Evolutionary conservation across 1,140 invertebrate species (phyloP), one percentile per base, ranked within the genome.

Genomic region (Daktulosphaira vitifoliae): DNA sequence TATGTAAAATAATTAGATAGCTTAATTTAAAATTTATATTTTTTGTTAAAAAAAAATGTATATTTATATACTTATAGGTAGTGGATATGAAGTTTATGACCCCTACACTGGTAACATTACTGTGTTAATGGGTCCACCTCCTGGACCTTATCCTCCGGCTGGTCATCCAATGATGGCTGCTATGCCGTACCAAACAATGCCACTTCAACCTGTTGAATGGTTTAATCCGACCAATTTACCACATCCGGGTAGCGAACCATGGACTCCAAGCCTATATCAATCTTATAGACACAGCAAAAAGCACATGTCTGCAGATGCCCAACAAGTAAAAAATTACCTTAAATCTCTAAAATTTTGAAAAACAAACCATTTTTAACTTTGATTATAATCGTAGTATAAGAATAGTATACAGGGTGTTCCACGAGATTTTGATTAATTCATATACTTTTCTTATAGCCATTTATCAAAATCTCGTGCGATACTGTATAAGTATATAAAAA

Each of bases 161-260:
- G 65, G 48, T 13, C 48, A 68, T 33, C 69, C 70, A 8, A 52
- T 71, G 38, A 37, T 71, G 66, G 68, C 71, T 3, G 70, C 71
- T 16, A 67, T 73, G 51, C 71, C 71, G 2, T 74, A 69, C 50
- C 70, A 68, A 6, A 70, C 72, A 8, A 67, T 74, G n/a, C 72
- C 73, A 16, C 6, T 66, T 71, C 46, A 73, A n/a, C 66, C 72
- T 0, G 33, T 74, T 4, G 73, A 75, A 48, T 75, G 74, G 74
- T 75, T 71, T 65, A 72, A 71, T 50, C 72, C 71, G 9, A 23
- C 67, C 13, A 46, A 69, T n/a, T 62, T 65, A 8, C 59, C 65
- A 38, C 48, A 51, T 1, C 68, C 16, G 23, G 18, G 9, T 16
- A 33, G 29, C 11, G 51, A 53, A 20, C 51, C 29, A 3, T 62